Percentiles rank a stretch among this genome's conserved stretches.
Evolutionary conservation across 2,888 invertebrate species (phyloP).

Genomic region (Drosophila rubida): DNA sequence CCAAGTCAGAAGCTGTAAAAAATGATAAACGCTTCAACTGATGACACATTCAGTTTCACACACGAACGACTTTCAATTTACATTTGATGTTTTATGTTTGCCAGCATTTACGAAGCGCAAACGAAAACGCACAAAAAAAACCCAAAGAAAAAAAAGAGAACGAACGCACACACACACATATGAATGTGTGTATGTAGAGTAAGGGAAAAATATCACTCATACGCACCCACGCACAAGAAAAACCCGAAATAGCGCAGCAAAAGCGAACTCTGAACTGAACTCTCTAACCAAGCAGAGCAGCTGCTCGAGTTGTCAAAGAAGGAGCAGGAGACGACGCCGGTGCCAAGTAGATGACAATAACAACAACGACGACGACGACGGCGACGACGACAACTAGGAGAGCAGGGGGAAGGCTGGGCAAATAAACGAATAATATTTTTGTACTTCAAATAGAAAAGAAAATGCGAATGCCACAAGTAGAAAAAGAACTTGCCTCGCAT

Average conservation of each 20-base stretch:
- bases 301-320: slow-evolving; percentile 11
- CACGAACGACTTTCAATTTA: slow-evolving; percentile 83
- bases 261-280: background rate
- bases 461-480: slow-evolving; percentile 9
- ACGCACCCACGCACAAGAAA: slow-evolving; percentile 73
- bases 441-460: slow-evolving; percentile 52
- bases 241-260: background rate
- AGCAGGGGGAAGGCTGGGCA: slow-evolving; percentile 40
- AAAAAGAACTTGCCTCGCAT: slow-evolving; percentile 6
- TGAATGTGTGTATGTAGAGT: background rate
- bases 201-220: slow-evolving; percentile 71
- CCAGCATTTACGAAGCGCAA: slow-evolving; percentile 70
- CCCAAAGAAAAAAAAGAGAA: slow-evolving; percentile 23
- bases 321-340: slow-evolving; percentile 46
- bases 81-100: slow-evolving; percentile 80
- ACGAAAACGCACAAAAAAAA: slow-evolving; percentile 32
- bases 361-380: slow-evolving; percentile 24
- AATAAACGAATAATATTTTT: slow-evolving; percentile 76
- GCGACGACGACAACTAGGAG: slow-evolving; percentile 14
- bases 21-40: slow-evolving; percentile 81
- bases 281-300: slow-evolving; percentile 40
- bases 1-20: slow-evolving; percentile 71
- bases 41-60: slow-evolving; percentile 82
- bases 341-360: slow-evolving; percentile 68
- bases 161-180: background rate